A percentile compares a stretch with the other conserved stretches of the same genome.
Conservation (phyloP, 92 coral and sea anemone genomes). For the Epizoanthus scotinus region DNA sequence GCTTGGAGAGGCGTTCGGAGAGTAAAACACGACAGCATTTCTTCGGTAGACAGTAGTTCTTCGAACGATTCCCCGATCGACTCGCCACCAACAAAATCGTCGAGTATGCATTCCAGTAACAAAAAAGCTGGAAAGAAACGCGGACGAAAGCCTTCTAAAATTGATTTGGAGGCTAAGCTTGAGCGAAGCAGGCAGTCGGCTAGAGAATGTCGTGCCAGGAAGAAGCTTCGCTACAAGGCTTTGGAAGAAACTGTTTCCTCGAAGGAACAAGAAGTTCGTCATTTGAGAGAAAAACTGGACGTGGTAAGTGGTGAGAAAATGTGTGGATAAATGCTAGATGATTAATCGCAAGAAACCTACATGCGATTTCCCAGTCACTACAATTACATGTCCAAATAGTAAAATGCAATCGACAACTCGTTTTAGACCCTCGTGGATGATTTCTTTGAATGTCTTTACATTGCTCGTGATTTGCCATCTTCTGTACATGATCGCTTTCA, state of each 20-base stretch:
- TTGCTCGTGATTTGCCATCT: not conserved
- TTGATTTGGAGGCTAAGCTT: conserved; percentile 94
- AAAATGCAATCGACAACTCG: not conserved
- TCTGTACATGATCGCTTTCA: too few species aligned
- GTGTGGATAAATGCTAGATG: not conserved
- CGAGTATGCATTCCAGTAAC: conserved; percentile 61
- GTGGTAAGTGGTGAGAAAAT: conserved; percentile 59
- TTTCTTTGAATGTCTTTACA: not conserved
- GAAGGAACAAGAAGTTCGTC: conserved; percentile 80
- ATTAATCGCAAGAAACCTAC: not conserved
- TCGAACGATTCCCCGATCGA: conserved; percentile 88
- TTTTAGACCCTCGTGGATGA: too few species aligned
- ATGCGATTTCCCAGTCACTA: not conserved
- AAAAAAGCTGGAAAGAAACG: conserved; percentile 84
- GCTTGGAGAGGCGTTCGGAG: conserved; percentile 81
- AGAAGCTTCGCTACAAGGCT: conserved; percentile 86
- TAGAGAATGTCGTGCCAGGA: conserved; percentile 95
- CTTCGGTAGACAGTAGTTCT: conserved; percentile 93
- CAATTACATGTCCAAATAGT: too few species aligned
- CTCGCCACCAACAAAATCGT: conserved; percentile 63
- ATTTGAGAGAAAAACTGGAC: conserved; percentile 90
- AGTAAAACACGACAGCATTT: conserved; percentile 93
- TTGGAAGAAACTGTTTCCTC: conserved; percentile 88
- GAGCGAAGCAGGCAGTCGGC: conserved; percentile 98
- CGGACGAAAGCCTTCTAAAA: conserved; percentile 94